phyloP scores from a whole-genome alignment of 2,888 invertebrate genomes.

The Dermolepida albohirtum region DNA sequence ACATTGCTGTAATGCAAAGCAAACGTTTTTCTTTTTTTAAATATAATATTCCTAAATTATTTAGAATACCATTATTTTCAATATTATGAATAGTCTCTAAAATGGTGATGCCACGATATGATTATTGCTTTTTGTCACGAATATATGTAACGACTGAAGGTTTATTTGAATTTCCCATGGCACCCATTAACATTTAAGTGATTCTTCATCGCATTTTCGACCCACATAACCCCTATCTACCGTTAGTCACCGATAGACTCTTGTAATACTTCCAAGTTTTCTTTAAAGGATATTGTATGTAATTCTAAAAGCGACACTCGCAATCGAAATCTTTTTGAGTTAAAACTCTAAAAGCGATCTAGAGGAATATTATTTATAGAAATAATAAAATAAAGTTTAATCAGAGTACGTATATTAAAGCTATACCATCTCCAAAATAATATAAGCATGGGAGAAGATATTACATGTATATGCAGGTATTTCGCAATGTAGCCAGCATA shows the following conservation, averaged over 20 bases:
- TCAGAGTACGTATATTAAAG: no score
- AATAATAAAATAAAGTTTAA: no score
- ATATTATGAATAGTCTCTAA: neutral
- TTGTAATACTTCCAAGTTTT: constrained; percentile 1
- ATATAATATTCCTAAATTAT: constrained; percentile 1
- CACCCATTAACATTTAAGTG: constrained; percentile 5
- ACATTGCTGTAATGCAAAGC: constrained; percentile 6
- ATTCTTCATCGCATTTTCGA: constrained; percentile 6
- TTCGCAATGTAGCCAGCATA: no score
- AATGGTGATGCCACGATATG: constrained; percentile 6
- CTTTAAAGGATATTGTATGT: neutral
- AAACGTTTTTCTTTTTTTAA: neutral
- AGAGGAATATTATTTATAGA: neutral
- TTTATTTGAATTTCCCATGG: constrained; percentile 18
- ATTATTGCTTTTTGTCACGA: constrained; percentile 22
- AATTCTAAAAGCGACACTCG: neutral
- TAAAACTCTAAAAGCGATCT: neutral
- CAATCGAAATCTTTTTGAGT: neutral
- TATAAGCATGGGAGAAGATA: no score
- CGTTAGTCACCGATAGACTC: constrained; percentile 4
- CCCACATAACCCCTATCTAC: neutral
- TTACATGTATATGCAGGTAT: no score
- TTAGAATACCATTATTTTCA: constrained; percentile 1
- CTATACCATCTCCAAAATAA: no score
- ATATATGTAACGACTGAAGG: neutral